Conservation (phyloP, 1,140 invertebrate genomes). For the Dolichoris vasculosae region DNA sequence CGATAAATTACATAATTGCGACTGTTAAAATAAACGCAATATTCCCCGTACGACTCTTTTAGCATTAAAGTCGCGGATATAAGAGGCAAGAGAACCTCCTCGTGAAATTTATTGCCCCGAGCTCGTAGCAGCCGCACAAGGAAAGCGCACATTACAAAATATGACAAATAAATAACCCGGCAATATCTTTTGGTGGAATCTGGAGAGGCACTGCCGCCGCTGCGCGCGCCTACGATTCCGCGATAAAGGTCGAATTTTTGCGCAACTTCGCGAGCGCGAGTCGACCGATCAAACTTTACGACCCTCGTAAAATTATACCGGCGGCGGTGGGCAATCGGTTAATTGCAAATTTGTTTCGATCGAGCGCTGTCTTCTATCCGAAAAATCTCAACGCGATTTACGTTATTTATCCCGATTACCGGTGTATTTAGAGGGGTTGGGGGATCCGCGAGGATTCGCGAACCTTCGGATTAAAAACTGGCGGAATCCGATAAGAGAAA, state of each 20-base stretch:
- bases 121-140: conserved; percentile 6
- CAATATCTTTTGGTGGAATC: conserved; percentile 48
- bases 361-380: background rate
- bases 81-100: conserved; percentile 35
- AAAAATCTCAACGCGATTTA: background rate
- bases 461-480: background rate
- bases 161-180: conserved; percentile 53
- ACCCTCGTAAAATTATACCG: conserved; percentile 25
- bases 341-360: conserved; percentile 38
- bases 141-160: conserved; percentile 49
- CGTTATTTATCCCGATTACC: background rate
- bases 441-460: background rate
- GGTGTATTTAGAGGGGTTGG: background rate
- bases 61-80: conserved; percentile 52
- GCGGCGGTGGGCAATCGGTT: conserved; percentile 11
- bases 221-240: background rate
- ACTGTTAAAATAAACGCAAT: conserved; percentile 53
- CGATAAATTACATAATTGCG: conserved; percentile 54
- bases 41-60: conserved; percentile 51
- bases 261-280: background rate
- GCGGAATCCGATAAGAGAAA: background rate
- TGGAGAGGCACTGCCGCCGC: background rate
- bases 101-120: conserved; percentile 37
- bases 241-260: conserved; percentile 38
- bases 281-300: conserved; percentile 10